These are phyloP conservation scores for Sthenelais limicola DNA, from an alignment of 2,888 invertebrate genomes.

Conservation along the genomic window DNA sequence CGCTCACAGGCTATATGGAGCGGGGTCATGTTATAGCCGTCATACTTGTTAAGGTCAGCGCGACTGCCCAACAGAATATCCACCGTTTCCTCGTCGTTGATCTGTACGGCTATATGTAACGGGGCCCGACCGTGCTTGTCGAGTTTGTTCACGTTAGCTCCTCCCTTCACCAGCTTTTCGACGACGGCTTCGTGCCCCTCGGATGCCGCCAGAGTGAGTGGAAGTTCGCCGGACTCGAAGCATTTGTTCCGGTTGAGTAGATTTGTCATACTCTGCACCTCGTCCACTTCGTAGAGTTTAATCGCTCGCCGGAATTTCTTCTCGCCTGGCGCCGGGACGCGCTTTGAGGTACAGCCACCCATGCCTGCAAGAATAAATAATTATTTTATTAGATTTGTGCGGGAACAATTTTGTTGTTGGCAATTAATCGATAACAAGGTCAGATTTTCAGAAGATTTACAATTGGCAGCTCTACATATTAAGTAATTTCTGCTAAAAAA, in stretches of 20 bases:
- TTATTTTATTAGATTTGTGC: neutral
- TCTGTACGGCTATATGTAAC: constrained; percentile 51
- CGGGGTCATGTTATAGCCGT: constrained; percentile 46
- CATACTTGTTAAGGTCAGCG: constrained; percentile 46
- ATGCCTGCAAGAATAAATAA: constrained; percentile 41
- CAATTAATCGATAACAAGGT: too few species aligned
- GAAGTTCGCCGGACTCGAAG: constrained; percentile 51
- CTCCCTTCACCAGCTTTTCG: constrained; percentile 46
- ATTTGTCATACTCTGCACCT: constrained; percentile 49
- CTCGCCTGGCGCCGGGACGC: constrained; percentile 46
- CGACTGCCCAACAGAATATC: constrained; percentile 48
- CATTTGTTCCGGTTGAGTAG: constrained; percentile 52
- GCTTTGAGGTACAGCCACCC: constrained; percentile 48
- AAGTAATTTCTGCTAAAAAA: too few species aligned
- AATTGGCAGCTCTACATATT: too few species aligned
- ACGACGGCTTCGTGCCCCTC: constrained; percentile 54
- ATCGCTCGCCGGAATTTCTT: constrained; percentile 51
- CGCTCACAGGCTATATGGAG: constrained; percentile 50
- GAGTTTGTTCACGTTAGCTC: constrained; percentile 51
- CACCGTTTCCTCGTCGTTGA: constrained; percentile 50
- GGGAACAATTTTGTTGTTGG: too few species aligned
- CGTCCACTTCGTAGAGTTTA: constrained; percentile 51
- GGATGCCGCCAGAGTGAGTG: constrained; percentile 51
- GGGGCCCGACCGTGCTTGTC: constrained; percentile 50
- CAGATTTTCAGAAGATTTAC: too few species aligned